Conservation (phyloP, 2,113 vertebrate genomes). For the Dicentrarchus labrax region DNA sequence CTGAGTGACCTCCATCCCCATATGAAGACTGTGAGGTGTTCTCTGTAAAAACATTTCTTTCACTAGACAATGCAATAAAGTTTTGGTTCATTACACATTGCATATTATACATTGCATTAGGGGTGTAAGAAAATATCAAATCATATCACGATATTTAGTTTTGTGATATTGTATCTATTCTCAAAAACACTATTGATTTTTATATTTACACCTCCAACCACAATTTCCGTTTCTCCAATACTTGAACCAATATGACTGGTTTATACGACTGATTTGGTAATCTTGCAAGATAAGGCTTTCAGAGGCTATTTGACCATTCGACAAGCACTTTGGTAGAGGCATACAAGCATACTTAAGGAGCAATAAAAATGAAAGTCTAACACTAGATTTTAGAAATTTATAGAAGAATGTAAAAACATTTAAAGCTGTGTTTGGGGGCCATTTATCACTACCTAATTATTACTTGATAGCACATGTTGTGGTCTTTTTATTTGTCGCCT, state of each 20-base stretch:
- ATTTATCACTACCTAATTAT: neutral
- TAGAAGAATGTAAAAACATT: neutral
- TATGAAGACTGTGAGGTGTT: neutral
- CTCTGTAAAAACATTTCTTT: no score
- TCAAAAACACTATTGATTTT: no score
- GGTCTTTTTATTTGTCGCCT: neutral
- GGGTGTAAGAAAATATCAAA: no score
- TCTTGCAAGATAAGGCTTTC: no score
- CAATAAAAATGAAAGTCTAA: neutral
- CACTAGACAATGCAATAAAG: neutral
- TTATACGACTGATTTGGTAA: no score
- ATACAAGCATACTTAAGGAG: neutral
- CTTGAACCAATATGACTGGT: no score
- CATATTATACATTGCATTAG: neutral
- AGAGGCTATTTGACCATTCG: neutral
- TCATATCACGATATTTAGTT: no score
- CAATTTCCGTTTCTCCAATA: no score
- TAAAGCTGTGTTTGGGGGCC: neutral
- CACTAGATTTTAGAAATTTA: neutral
- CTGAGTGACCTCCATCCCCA: neutral
- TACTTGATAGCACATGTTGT: neutral
- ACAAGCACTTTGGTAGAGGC: neutral
- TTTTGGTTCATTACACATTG: neutral
- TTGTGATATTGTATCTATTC: no score
- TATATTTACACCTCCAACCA: no score